These are phyloP conservation scores for Halichoerus grypus DNA, from an alignment of 2,113 vertebrate genomes.

Conservation along the genomic window DNA sequence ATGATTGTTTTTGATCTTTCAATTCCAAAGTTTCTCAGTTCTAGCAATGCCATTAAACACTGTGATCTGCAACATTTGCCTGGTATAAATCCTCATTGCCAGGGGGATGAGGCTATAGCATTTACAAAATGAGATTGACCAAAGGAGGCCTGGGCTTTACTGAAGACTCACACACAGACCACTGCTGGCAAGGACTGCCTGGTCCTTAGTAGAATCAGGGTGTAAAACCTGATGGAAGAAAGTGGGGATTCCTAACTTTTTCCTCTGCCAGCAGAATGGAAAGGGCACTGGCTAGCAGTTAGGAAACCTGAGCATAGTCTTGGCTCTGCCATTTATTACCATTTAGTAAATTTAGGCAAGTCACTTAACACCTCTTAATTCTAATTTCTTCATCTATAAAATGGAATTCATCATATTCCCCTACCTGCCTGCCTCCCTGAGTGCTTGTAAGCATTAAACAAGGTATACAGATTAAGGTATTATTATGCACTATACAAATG, in stretches of 20 bases:
- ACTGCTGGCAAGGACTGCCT: neutral
- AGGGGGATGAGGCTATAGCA: neutral
- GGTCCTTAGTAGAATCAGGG: neutral
- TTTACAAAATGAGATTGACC: neutral
- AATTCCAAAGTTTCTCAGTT: neutral
- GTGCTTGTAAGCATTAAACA: neutral
- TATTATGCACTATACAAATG: neutral
- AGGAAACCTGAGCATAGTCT: neutral
- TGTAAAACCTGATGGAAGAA: conserved; percentile 19
- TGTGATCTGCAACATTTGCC: neutral
- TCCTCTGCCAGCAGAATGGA: neutral
- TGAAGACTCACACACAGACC: neutral
- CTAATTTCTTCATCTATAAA: conserved; percentile 31
- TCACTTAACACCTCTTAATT: neutral
- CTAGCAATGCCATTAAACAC: neutral
- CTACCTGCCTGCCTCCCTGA: neutral
- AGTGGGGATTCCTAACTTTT: neutral
- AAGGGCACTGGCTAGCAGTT: neutral
- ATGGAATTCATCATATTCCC: neutral
- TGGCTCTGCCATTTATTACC: neutral
- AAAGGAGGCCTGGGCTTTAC: neutral
- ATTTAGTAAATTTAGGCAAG: neutral
- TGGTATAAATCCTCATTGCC: neutral
- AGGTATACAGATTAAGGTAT: neutral
- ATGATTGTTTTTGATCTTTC: neutral